Base-by-base conservation (phyloP, 2,797 vertebrate species). In the Cryptoprocta ferox region DNA sequence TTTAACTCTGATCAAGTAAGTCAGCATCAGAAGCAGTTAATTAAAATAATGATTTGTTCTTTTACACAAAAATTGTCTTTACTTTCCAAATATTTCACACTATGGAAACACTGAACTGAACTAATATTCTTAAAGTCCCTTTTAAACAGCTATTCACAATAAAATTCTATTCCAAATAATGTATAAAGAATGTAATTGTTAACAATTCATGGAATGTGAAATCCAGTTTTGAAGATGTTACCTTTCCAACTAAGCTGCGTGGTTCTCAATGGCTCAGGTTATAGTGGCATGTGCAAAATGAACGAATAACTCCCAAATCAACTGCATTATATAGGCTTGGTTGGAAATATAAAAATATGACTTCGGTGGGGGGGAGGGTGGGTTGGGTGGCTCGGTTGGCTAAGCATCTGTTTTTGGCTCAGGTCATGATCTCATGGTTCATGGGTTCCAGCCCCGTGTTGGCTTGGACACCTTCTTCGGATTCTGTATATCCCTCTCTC, bases 1-100 rank as follows among this genome's bases (percentile, higher is more conserved):
- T 66, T 85, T 56, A 50, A 26, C 11, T 89, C 4, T 81, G 24
- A 21, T 59, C 21, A 59, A 83, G 10, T 59, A 89, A 92, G 28
- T 82, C 80, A 82, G 15, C 96, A 45, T 6, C 85, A 94, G 89
- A 89, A 89, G 19, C 28, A 59, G 3, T n/a, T 86, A 88, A 94
- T 88, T 90, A 90, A 84, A 94, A 96, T 84, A 70, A 95, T 78
- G 6, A 65, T 90, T 93, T 93, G 2, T 37, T 70, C 4, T 87
- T 95, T 97, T 97, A 28, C 45, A 89, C 7, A 91, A 65, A 79
- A 80, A 61, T 76, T 73, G 3, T 50, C 32, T 88, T 91, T 45
- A 86, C 2, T 89, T 95, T 89, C 48, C 45, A 39, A 91, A 81
- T 71, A 66, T 86, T 94, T 37, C 3, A 53, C 0, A 16, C 4